Evolutionary conservation across 2,797 vertebrate genomes (phyloP), one percentile per base, ranked within the genome.

Genomic region (Falco biarmicus): DNA sequence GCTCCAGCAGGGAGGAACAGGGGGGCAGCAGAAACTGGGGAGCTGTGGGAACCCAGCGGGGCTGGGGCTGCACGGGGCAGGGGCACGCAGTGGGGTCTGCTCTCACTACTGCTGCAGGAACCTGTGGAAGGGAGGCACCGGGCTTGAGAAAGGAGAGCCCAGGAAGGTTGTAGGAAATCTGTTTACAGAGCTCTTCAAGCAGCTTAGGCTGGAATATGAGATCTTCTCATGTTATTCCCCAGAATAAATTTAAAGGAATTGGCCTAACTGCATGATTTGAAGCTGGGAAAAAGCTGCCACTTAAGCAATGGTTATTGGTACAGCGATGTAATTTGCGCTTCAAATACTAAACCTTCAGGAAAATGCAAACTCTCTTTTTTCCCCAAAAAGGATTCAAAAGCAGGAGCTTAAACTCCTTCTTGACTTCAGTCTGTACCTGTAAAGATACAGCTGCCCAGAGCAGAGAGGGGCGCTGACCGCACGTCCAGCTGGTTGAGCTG

Each of bases 391-490:
- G 28, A 69, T 32, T 65, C 65, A 54, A 64, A 61, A 68, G 50
- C 70, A 37, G 8, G 18, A 74, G 24, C 39, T 75, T 60, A 34
- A 59, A 70, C 34, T 17, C 9, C 47, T 34, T 22, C 25, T 50
- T 60, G 50, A 50, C 54, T 83, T 74, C 64, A 43, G 41, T 54
- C 53, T 47, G 29, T 29, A 22, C 18, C 76, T 70, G 31, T 5
- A 25, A 61, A 65, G 24, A 31, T 8, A 2, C 51, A 73, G 48
- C 65, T 63, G 54, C n/a, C 18, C 0, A 0, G 61, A 78, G 51
- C 2, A 4, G 65, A 86, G 79, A 65, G 31, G 53, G 73, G 13
- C 7, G 1, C 45, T 56, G 20, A 34, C 22, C 5, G 2, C 20
- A 26, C 2, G 13, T 15, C 22, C 18, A 54, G 22, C 19, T 26